Evolutionary conservation across 2,797 vertebrate genomes (phyloP).

Genomic region (Leptatherina wallacei): DNA sequence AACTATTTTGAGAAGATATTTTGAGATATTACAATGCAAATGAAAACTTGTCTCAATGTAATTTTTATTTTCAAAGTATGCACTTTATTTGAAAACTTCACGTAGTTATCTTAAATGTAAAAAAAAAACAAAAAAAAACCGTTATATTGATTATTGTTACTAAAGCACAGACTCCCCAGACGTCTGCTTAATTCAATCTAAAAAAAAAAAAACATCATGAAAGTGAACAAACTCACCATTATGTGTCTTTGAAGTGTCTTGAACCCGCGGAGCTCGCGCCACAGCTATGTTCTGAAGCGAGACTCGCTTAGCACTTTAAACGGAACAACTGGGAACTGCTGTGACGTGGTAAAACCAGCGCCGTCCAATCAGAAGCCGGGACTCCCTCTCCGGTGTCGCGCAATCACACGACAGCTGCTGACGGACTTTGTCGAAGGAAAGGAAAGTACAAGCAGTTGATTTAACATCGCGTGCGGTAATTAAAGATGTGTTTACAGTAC

Average conservation of each 20-base stretch:
- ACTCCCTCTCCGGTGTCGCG: constrained; percentile 46
- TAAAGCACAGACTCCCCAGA: too few relatives aligned
- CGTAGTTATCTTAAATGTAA: too few relatives aligned
- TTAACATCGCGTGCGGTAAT: constrained; percentile 57
- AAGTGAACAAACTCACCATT: constrained; percentile 48
- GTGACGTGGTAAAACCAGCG: constrained; percentile 36
- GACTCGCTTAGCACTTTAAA: fast-evolving
- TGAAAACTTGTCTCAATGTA: too few relatives aligned
- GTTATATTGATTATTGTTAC: too few relatives aligned
- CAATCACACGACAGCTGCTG: constrained; percentile 4
- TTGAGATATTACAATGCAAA: too few relatives aligned
- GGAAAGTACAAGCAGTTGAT: constrained; percentile 62
- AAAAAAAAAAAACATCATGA: neutral
- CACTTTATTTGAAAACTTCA: too few relatives aligned
- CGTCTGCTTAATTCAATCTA: neutral
- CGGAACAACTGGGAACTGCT: constrained; percentile 18
- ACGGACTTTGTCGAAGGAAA: constrained; percentile 47
- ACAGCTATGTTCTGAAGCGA: neutral
- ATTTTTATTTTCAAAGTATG: too few relatives aligned
- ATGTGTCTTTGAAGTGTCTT: neutral
- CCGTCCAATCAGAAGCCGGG: constrained; percentile 57
- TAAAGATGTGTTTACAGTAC: constrained; percentile 29
- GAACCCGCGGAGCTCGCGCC: neutral
- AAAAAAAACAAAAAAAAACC: too few relatives aligned
- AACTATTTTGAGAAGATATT: too few relatives aligned